Base-by-base conservation (phyloP, 2,797 vertebrate genomes). In the Paguma larvata region DNA sequence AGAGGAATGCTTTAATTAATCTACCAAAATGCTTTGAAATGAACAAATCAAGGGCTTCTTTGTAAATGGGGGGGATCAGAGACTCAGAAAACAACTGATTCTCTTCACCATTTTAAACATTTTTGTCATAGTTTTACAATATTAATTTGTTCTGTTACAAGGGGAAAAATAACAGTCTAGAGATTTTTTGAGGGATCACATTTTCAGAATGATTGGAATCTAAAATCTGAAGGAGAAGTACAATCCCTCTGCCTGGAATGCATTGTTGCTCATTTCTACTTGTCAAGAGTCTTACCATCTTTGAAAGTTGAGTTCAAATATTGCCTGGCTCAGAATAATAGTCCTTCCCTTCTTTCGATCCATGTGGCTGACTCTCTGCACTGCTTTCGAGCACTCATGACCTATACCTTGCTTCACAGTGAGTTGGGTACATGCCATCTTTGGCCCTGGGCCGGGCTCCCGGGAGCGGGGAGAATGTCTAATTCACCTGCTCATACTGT, bases 111-210 rank as follows among this genome's bases (percentile, higher is more conserved):
- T 95, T 97, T 78, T 73, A 96, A 94, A 90, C 72, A 95, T 95
- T 97, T 95, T 97, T 96, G 86, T 97, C 97, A 95, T 95, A 96
- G 82, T 92, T 98, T 90, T 82, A 44, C 53, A 90, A 83, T 87
- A 85, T 95, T 96, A 94, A 95, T 97, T 94, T 88, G 56, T 95
- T 78, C 62, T 92, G 34, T 90, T 95, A 93, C 21, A 56, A 63
- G 65, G 46, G 34, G 11, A 51, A 92, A 70, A 75, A 59, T 67
- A 65, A 44, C 25, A 89, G 44, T n/a, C 19, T 87, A 87, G 91
- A 82, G 79, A 84, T 59, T 84, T 96, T 92, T 46, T 75, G 63
- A 91, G 25, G 62, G 70, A 93, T 95, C 96, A 75, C 15, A 85
- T 78, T 97, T 95, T 91, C 73, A 95, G 82, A 97, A 95, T 77